A percentile compares a stretch with the other conserved stretches of the same genome.
Conservation (phyloP, 2,113 vertebrate species). For the Oceanites oceanicus region DNA sequence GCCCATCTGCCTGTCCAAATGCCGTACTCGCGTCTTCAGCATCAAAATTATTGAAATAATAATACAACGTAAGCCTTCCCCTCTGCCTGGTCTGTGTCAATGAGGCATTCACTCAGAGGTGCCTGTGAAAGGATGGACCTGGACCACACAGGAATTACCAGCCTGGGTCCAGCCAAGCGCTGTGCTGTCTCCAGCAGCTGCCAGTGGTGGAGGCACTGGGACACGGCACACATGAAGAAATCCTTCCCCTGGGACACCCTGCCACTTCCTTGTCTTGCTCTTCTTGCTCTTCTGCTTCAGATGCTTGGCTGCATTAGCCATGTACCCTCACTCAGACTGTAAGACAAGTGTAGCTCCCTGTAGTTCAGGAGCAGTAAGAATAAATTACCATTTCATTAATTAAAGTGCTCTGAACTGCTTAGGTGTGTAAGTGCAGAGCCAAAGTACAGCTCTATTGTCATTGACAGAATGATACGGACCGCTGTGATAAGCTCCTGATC, state of each 20-base stretch:
- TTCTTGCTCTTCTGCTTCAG: neutral
- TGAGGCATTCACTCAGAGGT: neutral
- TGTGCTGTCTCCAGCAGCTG: neutral
- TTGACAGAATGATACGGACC: neutral
- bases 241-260: neutral
- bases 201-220: rapidly evolving
- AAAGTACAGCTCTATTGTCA: neutral
- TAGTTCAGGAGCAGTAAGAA: neutral
- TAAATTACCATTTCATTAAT: neutral
- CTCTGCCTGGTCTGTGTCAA: neutral
- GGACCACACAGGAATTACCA: neutral
- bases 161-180: neutral
- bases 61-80: neutral
- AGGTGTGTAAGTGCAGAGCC: neutral
- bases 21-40: neutral
- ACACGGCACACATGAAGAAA: neutral
- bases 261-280: neutral
- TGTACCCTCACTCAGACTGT: neutral
- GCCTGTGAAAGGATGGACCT: neutral
- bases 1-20: neutral
- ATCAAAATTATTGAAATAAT: neutral
- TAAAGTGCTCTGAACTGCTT: neutral
- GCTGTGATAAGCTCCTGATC: neutral
- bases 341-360: neutral
- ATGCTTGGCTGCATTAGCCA: neutral